phyloP scores from a whole-genome alignment of 2,797 vertebrate genomes.

The Enteromius viviparus region DNA sequence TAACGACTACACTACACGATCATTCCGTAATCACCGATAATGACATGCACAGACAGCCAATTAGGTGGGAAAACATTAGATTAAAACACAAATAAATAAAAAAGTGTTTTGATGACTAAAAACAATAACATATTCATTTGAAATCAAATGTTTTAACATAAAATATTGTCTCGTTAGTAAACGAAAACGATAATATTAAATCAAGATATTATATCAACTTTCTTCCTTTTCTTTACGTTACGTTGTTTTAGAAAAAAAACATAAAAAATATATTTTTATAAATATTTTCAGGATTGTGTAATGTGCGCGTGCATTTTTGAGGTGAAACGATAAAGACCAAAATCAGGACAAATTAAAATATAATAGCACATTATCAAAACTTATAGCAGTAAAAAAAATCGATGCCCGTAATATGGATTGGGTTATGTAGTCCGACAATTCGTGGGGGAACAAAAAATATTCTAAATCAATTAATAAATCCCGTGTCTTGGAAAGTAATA shows the following conservation, averaged over 20 bases:
- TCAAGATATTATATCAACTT: neutral
- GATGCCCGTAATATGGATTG: neutral
- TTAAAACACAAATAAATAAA: neutral
- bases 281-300: neutral
- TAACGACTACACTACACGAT: constrained; percentile 48
- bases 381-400: neutral
- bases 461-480: neutral
- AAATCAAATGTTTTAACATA: neutral
- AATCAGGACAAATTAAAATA: neutral
- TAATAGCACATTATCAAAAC: neutral
- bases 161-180: neutral
- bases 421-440: neutral
- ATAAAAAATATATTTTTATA: neutral
- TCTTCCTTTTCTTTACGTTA: neutral
- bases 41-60: neutral
- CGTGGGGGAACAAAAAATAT: too few relatives aligned
- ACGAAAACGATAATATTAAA: neutral
- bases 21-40: neutral
- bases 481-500: neutral
- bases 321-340: neutral
- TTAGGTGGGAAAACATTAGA: neutral
- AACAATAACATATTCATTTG: neutral
- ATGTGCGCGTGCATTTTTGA: neutral
- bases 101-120: neutral
- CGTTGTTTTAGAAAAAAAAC: neutral